phyloP scores from a whole-genome alignment of 2,888 invertebrate genomes.

The Pterobdella sp. region DNA sequence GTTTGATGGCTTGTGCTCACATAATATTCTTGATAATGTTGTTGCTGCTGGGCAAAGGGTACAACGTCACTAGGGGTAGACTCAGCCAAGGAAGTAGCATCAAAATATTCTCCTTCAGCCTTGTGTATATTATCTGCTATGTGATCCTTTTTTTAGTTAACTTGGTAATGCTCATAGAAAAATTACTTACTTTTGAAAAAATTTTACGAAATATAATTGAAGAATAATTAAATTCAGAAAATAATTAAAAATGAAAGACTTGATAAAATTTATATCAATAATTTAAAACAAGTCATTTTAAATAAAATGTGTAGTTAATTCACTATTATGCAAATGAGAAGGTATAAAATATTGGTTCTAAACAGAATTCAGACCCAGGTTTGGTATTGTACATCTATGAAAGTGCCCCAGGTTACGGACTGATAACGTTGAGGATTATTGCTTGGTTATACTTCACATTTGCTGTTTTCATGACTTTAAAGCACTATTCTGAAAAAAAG shows the following conservation, averaged over 20 bases:
- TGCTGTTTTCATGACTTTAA: constrained; percentile 65
- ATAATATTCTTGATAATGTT: constrained; percentile 69
- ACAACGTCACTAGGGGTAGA: constrained; percentile 76
- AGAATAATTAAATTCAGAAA: too few relatives aligned
- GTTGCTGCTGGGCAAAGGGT: constrained; percentile 77
- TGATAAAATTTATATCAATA: too few relatives aligned
- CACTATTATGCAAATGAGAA: constrained; percentile 10
- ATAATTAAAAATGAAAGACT: too few relatives aligned
- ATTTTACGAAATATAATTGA: too few relatives aligned
- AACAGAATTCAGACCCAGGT: constrained; percentile 78
- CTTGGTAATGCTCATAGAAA: constrained; percentile 53
- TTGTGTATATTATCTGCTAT: constrained; percentile 66
- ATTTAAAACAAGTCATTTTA: too few relatives aligned
- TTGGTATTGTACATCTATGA: constrained; percentile 81
- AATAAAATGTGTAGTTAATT: background rate
- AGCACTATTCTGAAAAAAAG: constrained; percentile 73
- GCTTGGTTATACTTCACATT: constrained; percentile 76
- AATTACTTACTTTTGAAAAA: too few relatives aligned
- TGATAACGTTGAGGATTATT: constrained; percentile 64
- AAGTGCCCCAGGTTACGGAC: constrained; percentile 76
- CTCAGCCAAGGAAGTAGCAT: constrained; percentile 66
- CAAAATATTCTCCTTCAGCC: constrained; percentile 72
- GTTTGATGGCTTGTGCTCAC: constrained; percentile 66
- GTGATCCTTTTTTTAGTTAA: constrained; percentile 71
- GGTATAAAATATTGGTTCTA: constrained; percentile 29